Conservation (phyloP, 2,888 invertebrate genomes). For the Endomychus coccineus region DNA sequence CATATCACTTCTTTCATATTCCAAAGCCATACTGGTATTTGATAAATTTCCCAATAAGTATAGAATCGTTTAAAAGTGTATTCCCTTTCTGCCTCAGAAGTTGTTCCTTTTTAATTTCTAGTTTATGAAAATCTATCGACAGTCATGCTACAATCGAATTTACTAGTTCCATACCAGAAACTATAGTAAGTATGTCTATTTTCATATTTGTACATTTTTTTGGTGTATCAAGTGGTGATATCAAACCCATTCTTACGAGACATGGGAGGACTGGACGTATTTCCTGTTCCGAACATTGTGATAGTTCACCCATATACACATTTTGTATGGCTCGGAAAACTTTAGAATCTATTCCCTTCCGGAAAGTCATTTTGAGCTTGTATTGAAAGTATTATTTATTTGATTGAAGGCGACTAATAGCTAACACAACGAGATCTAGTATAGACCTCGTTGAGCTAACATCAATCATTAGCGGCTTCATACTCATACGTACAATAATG, state of each 20-base stretch:
- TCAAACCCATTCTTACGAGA: slow-evolving; percentile 86
- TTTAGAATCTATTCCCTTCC: slow-evolving; percentile 56
- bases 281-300: slow-evolving; percentile 67
- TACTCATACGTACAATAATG: too few relatives aligned
- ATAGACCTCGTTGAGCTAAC: too few relatives aligned
- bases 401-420: too few relatives aligned
- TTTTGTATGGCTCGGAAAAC: slow-evolving; percentile 76
- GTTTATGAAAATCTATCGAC: slow-evolving; percentile 87
- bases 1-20: slow-evolving; percentile 91
- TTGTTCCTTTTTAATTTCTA: slow-evolving; percentile 90
- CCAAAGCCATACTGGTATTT: slow-evolving; percentile 73
- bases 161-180: slow-evolving; percentile 87
- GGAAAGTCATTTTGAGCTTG: slow-evolving; percentile 28
- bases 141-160: slow-evolving; percentile 89
- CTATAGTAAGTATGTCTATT: slow-evolving; percentile 79
- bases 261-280: slow-evolving; percentile 87
- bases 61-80: slow-evolving; percentile 68
- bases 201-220: slow-evolving; percentile 75
- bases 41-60: slow-evolving; percentile 72
- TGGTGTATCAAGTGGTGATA: slow-evolving; percentile 79
- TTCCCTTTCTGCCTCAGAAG: slow-evolving; percentile 72
- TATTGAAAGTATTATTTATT: too few relatives aligned
- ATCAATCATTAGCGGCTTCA: too few relatives aligned
- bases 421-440: too few relatives aligned
- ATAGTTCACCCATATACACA: slow-evolving; percentile 68